Evolutionary conservation across 2,888 invertebrate species (phyloP), one percentile per base, ranked within the genome.

Genomic region (Meiosimyza platycephala): DNA sequence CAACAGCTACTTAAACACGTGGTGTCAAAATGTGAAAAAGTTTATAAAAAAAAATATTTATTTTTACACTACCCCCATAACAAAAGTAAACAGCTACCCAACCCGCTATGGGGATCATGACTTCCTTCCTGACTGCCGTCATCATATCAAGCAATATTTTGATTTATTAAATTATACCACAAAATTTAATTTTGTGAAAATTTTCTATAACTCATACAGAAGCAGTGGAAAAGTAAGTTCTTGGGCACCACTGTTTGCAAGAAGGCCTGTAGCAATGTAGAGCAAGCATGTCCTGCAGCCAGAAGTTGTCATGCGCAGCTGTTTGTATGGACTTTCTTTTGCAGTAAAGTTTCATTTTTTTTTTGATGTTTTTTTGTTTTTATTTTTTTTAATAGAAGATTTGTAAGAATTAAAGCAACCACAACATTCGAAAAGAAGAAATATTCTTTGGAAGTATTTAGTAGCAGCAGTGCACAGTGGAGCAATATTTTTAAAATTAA

Each of bases 101-200:
- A 11, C 4, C 59, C 60, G 11, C 60, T 28, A 28, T n/a, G 22
- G 18, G 28, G 22, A 13, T 15, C 40, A 33, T n/a, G 15, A 15
- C 22, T 60, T 28, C 40, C 12, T 12, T 28, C 40, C 28, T 15
- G 59, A 12, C 15, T 22, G 59, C 59, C 22, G 64, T 51, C 51
- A 9, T 40, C 40, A 50, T 64, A 51, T 51, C 52, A 47, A 51
- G 64, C 50, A 64, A 64, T 16, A 64, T 64, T 18, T 51, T 51
- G 64, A 64, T 64, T 64, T 64, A 64, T 64, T 64, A 64, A 64
- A 64, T 64, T 64, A 51, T 18, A 40, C 64, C 64, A 13, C 64
- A 51, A 47, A 48, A 33, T 62, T 33, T 15, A n/a, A 15, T 60
- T n/a, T 55, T 47, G 66, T 33, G 9, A 15, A 63, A n/a, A 63